phyloP scores from a whole-genome alignment of 37 sponge, comb jelly and placozoan genomes.

The Lycopodina hypogea region DNA sequence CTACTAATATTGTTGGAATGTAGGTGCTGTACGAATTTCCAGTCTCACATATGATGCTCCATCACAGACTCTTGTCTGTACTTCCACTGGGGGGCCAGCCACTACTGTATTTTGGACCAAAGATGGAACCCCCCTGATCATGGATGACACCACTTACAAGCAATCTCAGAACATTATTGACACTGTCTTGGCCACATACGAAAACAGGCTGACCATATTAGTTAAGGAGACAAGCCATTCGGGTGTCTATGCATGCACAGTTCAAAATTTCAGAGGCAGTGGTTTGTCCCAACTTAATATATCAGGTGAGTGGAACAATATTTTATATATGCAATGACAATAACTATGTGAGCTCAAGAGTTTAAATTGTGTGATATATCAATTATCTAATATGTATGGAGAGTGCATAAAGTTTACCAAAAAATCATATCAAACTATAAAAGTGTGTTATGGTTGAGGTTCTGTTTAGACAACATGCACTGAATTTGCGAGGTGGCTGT shows the following conservation, averaged over 20 bases:
- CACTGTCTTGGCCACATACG: slow-evolving; percentile 13
- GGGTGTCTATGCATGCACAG: slow-evolving; percentile 2
- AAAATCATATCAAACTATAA: too few relatives aligned
- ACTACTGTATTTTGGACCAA: slow-evolving; percentile 16
- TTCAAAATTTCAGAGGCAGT: neutral
- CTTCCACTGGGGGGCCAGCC: slow-evolving; percentile 24
- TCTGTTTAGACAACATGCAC: too few relatives aligned
- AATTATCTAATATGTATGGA: too few relatives aligned
- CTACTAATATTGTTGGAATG: too few relatives aligned
- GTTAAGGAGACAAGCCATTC: neutral
- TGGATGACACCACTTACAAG: slow-evolving; percentile 1
- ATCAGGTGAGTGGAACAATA: neutral
- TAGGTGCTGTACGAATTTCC: slow-evolving; percentile 4
- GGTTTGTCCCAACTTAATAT: neutral
- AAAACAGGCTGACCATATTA: slow-evolving; percentile 11
- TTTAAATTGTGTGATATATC: too few relatives aligned
- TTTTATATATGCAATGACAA: too few relatives aligned
- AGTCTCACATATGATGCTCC: neutral
- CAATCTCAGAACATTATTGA: slow-evolving; percentile 9
- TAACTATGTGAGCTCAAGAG: too few relatives aligned
- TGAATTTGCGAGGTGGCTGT: too few relatives aligned
- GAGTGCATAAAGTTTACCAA: too few relatives aligned
- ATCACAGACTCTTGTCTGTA: slow-evolving; percentile 14
- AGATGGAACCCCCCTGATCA: neutral
- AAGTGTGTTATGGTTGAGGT: too few relatives aligned